Conservation (phyloP, 2,888 invertebrate species). For the Tetropium fuscum region DNA sequence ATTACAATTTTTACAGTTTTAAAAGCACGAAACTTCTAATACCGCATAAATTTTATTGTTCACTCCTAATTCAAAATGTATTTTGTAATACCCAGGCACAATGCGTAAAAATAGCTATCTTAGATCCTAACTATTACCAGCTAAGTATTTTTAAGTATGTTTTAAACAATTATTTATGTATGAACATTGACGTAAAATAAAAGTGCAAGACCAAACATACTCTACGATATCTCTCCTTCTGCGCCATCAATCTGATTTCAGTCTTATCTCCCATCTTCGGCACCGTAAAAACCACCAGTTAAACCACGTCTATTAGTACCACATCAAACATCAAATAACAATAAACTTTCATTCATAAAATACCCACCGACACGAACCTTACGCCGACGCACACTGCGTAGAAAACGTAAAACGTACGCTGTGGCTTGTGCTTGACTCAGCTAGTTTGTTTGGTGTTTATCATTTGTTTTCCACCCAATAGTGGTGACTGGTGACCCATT, state of each 20-base stretch:
- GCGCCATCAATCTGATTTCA: constrained; percentile 52
- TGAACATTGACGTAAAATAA: no score
- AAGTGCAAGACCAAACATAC: no score
- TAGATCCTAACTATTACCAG: no score
- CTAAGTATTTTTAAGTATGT: no score
- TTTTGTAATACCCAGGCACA: no score
- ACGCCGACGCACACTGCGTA: constrained; percentile 16
- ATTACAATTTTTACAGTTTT: no score
- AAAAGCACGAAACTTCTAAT: no score
- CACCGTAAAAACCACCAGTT: not conserved
- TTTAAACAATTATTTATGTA: no score
- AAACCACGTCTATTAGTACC: constrained; percentile 9
- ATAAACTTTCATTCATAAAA: constrained; percentile 18
- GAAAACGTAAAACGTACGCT: constrained; percentile 5
- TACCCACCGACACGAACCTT: constrained; percentile 7
- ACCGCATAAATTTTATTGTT: no score
- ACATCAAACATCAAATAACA: constrained; percentile 9
- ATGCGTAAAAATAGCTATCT: no score
- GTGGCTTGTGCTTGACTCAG: constrained; percentile 12
- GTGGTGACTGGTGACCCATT: not conserved
- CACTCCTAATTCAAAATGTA: no score
- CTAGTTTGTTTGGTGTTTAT: constrained; percentile 9
- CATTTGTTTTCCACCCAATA: constrained; percentile 15
- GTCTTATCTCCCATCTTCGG: constrained; percentile 53
- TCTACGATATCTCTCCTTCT: constrained; percentile 53